Base-by-base conservation (phyloP, 2,797 vertebrate genomes). In the Triplophysa yarkandensis region DNA sequence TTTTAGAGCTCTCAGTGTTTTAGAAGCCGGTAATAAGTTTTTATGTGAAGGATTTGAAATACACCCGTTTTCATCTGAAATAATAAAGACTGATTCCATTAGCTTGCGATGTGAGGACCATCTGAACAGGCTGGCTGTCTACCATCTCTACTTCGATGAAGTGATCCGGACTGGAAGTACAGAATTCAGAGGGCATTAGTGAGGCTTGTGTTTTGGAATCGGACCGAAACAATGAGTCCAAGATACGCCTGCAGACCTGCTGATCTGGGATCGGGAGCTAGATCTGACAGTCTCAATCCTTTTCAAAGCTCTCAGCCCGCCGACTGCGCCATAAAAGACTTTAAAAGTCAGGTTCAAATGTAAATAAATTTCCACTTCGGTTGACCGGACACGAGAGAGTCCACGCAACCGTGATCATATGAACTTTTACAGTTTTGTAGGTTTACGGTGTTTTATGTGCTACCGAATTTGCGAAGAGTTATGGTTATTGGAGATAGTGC, bases 361-460 rank as follows among this genome's bases (percentile, higher is more conserved):
- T 64, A 32, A 25, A 48, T 50, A 17, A 30, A 67, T 54, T 58
- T 68, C 54, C 54, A 61, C 64, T 61, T 61, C 32, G 28, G 80
- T 70, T 23, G 6, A 58, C 3, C 71, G 78, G 76, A 85, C 85
- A 83, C 84, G 88, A 87, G 87, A 23, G 27, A 61, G 50, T 68
- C 70, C 25, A 14, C 36, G 55, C 21, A 69, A 43, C 39, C 30
- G 39, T 67, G 27, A 39, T 79, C 68, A 52, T 67, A 61, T 32
- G 14, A 57, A 39, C 16, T 5, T 44, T 32, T 39, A 39, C 44
- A 60, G 54, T 61, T 28, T 61, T 0, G 17, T 19, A 23, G 50
- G 36, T 54, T 52, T 67, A 39, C 32, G 50, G 34, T 52, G 44
- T 50, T 68, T 57, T 43, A 36, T 13, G 25, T 27, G 34, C 41